Base-by-base conservation (phyloP, 2,888 invertebrate species). In the Callyntrura sp. region DNA sequence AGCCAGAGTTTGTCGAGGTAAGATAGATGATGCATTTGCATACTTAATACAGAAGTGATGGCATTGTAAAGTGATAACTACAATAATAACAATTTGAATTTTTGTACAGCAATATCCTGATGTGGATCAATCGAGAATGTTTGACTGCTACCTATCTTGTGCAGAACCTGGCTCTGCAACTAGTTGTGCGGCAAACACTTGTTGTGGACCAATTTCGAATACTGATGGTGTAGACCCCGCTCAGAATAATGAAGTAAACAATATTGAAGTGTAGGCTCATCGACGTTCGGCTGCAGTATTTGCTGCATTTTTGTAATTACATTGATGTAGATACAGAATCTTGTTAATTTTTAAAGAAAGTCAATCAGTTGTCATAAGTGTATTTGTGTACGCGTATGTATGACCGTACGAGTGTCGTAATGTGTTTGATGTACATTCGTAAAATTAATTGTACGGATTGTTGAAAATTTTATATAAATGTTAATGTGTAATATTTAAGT, bases 1-100 rank as follows among this genome's bases (percentile, higher is more conserved):
- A 99, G 94, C 99, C 99, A 0, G 99, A 99, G 95, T 99, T 99
- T 94, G 97, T 98, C 81, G 98, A 99, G 94, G 96, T 97, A 90
- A 82, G 45, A 57, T 11, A 82, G 45, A 57, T 11, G 20, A 9
- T 9, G 20, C 14, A 12, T 60, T 9, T 45, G 17, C 48, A 43
- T 45, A n/a, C 1, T 83, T 65, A 48, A 48, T 43, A 14, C 35
- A 35, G 35, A 35, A 35, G 6, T 35, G 35, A 35, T n/a, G 6
- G 6, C 35, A 35, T 35, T 35, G 35, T 6, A 35, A 4, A 6
- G 35, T 2, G 35, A 35, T 4, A 35, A 35, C 2, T 35, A 6
- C 35, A 48, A n/a, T 65, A 68, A 79, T 28, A 79, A 45, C 12
- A 45, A 6, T 43, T 48, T 76, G 43, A 3, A 5, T 78, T 65